These are phyloP conservation scores for Syrphus vitripennis DNA, from an alignment of 2,888 invertebrate genomes.

Conservation along the genomic window DNA sequence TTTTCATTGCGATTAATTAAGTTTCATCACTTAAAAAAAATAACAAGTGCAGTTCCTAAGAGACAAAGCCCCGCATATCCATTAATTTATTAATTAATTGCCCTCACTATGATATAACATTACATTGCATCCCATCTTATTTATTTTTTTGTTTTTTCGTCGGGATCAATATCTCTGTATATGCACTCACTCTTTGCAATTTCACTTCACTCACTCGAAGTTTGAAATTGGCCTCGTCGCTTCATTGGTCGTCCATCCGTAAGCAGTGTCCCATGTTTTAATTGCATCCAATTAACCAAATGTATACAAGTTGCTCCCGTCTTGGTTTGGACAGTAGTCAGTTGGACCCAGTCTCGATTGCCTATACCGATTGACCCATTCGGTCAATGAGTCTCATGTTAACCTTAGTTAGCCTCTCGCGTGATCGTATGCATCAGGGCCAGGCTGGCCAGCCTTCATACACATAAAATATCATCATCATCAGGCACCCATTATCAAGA, in stretches of 20 bases:
- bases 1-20: conserved; percentile 58
- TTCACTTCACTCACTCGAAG: conserved; percentile 28
- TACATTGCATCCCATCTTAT: conserved; percentile 9
- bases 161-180: conserved; percentile 14
- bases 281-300: conserved; percentile 64
- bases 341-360: conserved; percentile 45
- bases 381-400: conserved; percentile 78
- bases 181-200: conserved; percentile 41
- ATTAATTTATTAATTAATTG: conserved; percentile 44
- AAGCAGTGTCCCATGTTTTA: conserved; percentile 31
- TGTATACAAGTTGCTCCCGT: not conserved
- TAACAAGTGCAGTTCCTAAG: conserved; percentile 30
- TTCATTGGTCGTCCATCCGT: not conserved
- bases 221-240: conserved; percentile 3
- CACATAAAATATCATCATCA: too few relatives aligned
- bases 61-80: conserved; percentile 44
- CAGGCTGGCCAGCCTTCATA: conserved; percentile 36
- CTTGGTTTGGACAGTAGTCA: not conserved
- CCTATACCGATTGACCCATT: conserved; percentile 75
- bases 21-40: conserved; percentile 37
- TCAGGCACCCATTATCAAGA: conserved; percentile 33
- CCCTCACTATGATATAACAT: conserved; percentile 10
- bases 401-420: conserved; percentile 79
- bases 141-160: too few relatives aligned
- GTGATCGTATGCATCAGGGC: conserved; percentile 45